Evolutionary conservation across 2,888 invertebrate genomes (phyloP).

Genomic region (Callyntrura guangdongensis): DNA sequence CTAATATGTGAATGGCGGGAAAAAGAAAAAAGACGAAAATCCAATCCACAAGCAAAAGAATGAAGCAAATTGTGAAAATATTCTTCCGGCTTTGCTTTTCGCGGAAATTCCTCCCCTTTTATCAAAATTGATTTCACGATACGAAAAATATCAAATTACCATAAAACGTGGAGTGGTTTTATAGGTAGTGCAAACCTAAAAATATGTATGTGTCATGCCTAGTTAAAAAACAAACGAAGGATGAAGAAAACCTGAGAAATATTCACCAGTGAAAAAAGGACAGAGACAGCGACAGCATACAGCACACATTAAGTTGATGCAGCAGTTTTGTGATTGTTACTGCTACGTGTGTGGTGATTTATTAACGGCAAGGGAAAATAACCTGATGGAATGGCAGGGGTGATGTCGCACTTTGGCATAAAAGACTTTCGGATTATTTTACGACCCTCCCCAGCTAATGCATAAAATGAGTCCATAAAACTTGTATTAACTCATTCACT

Average conservation of each 20-base stretch:
- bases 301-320: too few species aligned
- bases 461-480: constrained; percentile 19
- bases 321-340: too few species aligned
- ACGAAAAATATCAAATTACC: neutral
- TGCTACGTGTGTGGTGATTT: neutral
- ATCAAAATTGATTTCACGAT: constrained; percentile 23
- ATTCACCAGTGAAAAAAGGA: neutral
- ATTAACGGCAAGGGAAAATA: neutral
- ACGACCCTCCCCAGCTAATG: constrained; percentile 13
- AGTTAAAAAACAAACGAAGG: neutral
- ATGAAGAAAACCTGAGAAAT: neutral
- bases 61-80: neutral
- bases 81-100: neutral
- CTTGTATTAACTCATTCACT: neutral
- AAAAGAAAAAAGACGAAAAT: neutral
- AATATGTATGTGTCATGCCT: too few species aligned
- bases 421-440: constrained; percentile 24
- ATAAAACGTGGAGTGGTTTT: too few species aligned
- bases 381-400: neutral
- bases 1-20: neutral
- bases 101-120: neutral
- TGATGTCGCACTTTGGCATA: neutral
- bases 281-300: too few species aligned
- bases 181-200: too few species aligned
- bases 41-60: neutral